Base-by-base conservation (phyloP, 2,113 vertebrate species). In the Bufo gargarizans region DNA sequence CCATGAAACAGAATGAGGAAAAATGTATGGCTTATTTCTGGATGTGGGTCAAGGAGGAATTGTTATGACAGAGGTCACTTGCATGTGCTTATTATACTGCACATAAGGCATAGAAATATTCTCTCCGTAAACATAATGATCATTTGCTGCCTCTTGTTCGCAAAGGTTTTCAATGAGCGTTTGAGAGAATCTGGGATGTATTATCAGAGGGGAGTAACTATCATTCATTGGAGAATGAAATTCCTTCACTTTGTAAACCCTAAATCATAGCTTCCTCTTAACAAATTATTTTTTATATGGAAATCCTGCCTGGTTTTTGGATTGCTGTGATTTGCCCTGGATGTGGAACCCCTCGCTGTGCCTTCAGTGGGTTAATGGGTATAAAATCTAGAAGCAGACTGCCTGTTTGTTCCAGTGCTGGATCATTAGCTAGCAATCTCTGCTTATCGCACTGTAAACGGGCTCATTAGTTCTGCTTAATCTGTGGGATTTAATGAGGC, bases 401-500 rank as follows among this genome's bases (percentile, higher is more conserved):
- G 61, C 86, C 67, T 87, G 77, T 87, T 80, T 80, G 55, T 80
- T 80, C 77, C 86, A 69, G 16, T 63, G 45, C 56, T 13, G 80
- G 79, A 83, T 88, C 71, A 65, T 88, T 88, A 77, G 81, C 87
- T 63, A 65, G 80, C 80, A 50, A 55, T 88, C 58, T 61, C 87
- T 77, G 80, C 80, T 84, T 53, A 84, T 82, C 71, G 67, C 80
- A 10, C 80, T 77, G 87, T 77, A 83, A 83, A 88, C 19, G 79
- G 56, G 58, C 80, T 88, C 80, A 88, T 88, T 88, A 88, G 82
- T 88, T 88, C 82, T 84, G 74, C 87, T 84, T 88, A 84, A 88
- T 78, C 82, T 88, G 81, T 56, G 49, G 82, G 82, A 84, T 69
- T 83, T 88, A 88, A 88, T 84, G 87, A 88, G 80, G 71, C 81